Percentiles rank a stretch among this genome's conserved stretches.
These are phyloP conservation scores for Epinotia nisella DNA, from an alignment of 2,888 invertebrate species.

Conservation along the genomic window DNA sequence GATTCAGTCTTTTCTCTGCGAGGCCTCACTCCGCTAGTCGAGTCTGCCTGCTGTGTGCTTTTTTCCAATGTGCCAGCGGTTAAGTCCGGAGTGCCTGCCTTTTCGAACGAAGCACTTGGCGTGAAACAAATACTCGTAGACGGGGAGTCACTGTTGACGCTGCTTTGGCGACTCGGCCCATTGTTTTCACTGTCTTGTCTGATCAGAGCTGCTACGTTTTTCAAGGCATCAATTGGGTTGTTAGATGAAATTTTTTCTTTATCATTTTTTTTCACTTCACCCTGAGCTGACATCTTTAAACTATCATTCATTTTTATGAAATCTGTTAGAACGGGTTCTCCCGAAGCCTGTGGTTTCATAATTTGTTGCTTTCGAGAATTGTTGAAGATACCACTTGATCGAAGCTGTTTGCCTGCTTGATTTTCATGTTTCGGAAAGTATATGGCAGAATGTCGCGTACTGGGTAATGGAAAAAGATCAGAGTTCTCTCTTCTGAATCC, in stretches of 20 bases:
- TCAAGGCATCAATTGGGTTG: conserved; percentile 78
- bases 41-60: conserved; percentile 58
- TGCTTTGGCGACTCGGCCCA: conserved; percentile 73
- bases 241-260: conserved; percentile 63
- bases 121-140: conserved; percentile 74
- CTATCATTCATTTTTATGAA: conserved; percentile 86
- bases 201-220: conserved; percentile 74
- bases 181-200: conserved; percentile 73
- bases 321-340: conserved; percentile 89
- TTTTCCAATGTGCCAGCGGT: conserved; percentile 70
- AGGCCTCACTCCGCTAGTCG: conserved; percentile 84
- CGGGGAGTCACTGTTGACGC: conserved; percentile 76
- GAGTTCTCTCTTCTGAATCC: conserved; percentile 94
- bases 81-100: conserved; percentile 71
- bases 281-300: conserved; percentile 76
- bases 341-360: conserved; percentile 73
- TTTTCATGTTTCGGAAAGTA: conserved; percentile 85
- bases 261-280: conserved; percentile 68
- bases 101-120: conserved; percentile 69
- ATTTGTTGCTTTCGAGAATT: conserved; percentile 87
- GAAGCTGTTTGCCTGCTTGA: conserved; percentile 75
- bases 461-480: conserved; percentile 91
- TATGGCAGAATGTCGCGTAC: conserved; percentile 90
- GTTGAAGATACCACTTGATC: conserved; percentile 89
- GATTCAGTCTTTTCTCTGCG: conserved; percentile 95